phyloP scores from a whole-genome alignment of 2,113 vertebrate species.

The Nesoenas mayeri region DNA sequence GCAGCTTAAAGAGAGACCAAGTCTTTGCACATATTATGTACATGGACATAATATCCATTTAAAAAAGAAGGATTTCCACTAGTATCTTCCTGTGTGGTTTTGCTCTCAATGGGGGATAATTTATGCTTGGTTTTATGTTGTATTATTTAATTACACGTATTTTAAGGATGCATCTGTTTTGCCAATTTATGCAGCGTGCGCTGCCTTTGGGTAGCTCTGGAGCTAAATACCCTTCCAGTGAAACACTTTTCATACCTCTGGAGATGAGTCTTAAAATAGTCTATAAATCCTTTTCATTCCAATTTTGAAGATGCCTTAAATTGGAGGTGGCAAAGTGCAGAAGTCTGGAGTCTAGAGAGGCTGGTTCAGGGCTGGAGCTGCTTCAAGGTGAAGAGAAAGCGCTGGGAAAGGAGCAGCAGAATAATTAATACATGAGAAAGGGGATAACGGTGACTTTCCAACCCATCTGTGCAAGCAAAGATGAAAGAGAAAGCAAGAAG shows the following conservation, averaged over 20 bases:
- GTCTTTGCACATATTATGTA: background rate
- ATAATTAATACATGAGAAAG: background rate
- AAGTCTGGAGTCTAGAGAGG: background rate
- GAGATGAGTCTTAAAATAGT: constrained; percentile 22
- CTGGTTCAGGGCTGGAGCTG: background rate
- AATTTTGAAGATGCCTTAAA: background rate
- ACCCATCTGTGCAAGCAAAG: background rate
- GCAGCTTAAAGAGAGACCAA: background rate
- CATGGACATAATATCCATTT: background rate
- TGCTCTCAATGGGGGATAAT: constrained; percentile 12
- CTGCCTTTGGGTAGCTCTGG: background rate
- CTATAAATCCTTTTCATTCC: constrained; percentile 9
- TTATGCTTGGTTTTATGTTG: constrained; percentile 22
- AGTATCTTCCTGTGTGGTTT: background rate
- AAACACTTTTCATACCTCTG: background rate
- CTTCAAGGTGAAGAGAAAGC: background rate
- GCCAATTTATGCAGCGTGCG: background rate
- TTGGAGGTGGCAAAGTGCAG: background rate
- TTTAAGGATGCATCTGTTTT: constrained; percentile 45
- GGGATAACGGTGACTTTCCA: background rate
- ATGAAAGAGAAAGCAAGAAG: background rate
- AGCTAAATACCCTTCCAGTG: background rate
- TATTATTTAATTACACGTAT: constrained; percentile 13
- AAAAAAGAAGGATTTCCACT: background rate
- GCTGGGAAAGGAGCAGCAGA: background rate